Conservation (phyloP, 2,888 invertebrate genomes). For the Rhogogaster chlorosoma region DNA sequence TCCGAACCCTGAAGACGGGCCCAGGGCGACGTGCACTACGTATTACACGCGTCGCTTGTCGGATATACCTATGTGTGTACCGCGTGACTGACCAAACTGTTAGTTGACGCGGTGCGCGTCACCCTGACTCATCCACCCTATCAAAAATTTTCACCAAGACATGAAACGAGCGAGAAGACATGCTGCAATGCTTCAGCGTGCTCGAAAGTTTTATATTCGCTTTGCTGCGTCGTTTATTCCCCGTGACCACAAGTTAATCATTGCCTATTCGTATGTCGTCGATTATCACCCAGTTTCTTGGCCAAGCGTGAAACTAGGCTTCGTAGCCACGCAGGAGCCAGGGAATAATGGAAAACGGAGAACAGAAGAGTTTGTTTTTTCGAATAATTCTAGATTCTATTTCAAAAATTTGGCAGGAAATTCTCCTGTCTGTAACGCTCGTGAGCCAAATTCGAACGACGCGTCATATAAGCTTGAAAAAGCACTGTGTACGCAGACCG, state of each 20-base stretch:
- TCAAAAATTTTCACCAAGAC: not conserved
- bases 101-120: conserved; percentile 29
- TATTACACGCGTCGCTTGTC: conserved; percentile 25
- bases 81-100: conserved; percentile 21
- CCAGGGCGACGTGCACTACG: not conserved
- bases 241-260: not conserved
- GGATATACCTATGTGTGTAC: conserved; percentile 17
- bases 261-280: not conserved
- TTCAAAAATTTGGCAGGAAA: not conserved
- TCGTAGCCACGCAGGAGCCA: not conserved
- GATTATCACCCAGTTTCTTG: conserved; percentile 5
- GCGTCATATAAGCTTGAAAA: not conserved
- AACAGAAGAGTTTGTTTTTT: not conserved
- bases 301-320: conserved; percentile 21
- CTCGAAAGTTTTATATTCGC: not conserved
- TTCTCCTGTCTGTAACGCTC: not conserved
- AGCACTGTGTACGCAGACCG: not conserved
- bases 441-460: not conserved
- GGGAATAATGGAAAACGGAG: not conserved
- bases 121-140: conserved; percentile 29
- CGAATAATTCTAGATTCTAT: not conserved
- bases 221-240: not conserved
- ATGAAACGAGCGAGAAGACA: not conserved
- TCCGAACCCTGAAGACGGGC: conserved; percentile 5
- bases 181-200: not conserved